Percentiles rank a stretch among this genome's conserved stretches.
These are phyloP conservation scores for Amazona vittata DNA, from an alignment of 2,113 vertebrate genomes.

Conservation along the genomic window DNA sequence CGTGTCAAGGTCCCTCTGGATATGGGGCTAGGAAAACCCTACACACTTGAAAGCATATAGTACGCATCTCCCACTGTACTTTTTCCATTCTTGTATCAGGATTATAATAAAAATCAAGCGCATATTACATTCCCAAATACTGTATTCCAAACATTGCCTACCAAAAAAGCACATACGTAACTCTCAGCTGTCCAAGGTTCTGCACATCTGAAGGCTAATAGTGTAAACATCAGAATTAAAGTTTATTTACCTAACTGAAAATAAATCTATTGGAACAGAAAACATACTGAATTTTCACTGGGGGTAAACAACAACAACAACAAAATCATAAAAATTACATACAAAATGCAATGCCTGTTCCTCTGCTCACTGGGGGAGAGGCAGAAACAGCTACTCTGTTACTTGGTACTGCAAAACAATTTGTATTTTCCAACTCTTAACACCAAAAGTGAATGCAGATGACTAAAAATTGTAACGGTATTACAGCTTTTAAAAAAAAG, in stretches of 20 bases:
- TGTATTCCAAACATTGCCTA: not conserved
- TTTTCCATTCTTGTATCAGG: not conserved
- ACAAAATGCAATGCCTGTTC: not conserved
- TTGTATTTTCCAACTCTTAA: not conserved
- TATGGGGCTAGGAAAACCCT: not conserved
- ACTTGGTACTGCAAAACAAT: not conserved
- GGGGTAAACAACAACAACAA: not conserved
- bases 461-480: not conserved
- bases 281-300: not conserved
- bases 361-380: not conserved
- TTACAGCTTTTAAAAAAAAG: not conserved
- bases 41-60: not conserved
- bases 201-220: not conserved
- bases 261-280: not conserved
- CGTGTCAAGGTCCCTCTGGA: too few species aligned
- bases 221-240: not conserved
- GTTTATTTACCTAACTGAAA: not conserved
- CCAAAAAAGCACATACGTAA: not conserved
- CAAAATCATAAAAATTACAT: not conserved
- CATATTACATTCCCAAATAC: not conserved
- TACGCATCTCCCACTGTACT: not conserved
- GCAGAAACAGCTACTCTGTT: not conserved
- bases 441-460: not conserved
- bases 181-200: not conserved
- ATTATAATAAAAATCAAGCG: not conserved